phyloP scores from a whole-genome alignment of 2,113 vertebrate species.

The Peromyscus californicus region DNA sequence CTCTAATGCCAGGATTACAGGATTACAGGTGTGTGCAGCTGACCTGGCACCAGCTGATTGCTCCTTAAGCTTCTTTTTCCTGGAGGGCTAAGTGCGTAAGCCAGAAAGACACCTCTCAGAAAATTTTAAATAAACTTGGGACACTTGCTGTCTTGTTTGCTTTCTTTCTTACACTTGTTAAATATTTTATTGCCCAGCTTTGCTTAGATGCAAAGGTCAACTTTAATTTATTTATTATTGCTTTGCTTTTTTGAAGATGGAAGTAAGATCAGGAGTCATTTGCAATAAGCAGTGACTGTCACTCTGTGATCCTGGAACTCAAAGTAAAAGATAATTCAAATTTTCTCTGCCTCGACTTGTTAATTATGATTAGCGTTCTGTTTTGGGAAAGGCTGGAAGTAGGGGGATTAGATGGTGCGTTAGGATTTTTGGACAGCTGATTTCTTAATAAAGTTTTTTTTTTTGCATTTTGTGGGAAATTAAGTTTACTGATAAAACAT shows the following conservation, averaged over 20 bases:
- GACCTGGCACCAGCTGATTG: background rate
- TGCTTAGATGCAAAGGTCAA: slow-evolving; percentile 73
- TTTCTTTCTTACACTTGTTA: slow-evolving; percentile 65
- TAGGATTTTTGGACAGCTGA: slow-evolving; percentile 48
- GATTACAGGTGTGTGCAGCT: background rate
- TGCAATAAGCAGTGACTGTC: slow-evolving; percentile 56
- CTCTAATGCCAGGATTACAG: background rate
- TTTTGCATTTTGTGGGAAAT: slow-evolving; percentile 53
- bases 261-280: slow-evolving; percentile 65
- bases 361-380: slow-evolving; percentile 66
- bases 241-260: slow-evolving; percentile 68
- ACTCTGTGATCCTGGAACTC: slow-evolving; percentile 45
- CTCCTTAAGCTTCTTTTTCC: background rate
- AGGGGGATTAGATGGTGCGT: slow-evolving; percentile 39
- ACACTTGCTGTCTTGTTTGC: slow-evolving; percentile 46
- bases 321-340: slow-evolving; percentile 64
- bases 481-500: slow-evolving; percentile 70
- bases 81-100: background rate
- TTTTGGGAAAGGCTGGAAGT: slow-evolving; percentile 50
- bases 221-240: slow-evolving; percentile 79
- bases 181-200: slow-evolving; percentile 74
- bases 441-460: slow-evolving; percentile 64
- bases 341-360: slow-evolving; percentile 43
- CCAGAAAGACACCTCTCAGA: background rate
- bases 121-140: slow-evolving; percentile 52